Evolutionary conservation across 2,888 invertebrate genomes (phyloP), one percentile per base, ranked within the genome.

Genomic region (Chrysodeixis includens): DNA sequence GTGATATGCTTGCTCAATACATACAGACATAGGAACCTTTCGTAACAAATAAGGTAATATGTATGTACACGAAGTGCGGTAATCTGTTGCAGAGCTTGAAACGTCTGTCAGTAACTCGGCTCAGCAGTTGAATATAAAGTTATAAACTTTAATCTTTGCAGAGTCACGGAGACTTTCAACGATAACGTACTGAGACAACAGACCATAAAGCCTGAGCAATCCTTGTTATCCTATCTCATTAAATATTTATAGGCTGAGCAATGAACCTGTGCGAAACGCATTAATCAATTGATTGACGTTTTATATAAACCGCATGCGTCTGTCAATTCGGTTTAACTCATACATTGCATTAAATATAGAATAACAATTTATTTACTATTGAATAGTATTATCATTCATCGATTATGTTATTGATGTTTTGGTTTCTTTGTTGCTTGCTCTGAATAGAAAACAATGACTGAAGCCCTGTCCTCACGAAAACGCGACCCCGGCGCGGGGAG

Each of bases 41-140:
- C 59, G n/a, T 71, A 66, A 76, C 30, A 59, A 62, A 73, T 62
- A 18, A 56, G 76, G 76, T 62, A 20, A 66, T 71, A 73, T n/a
- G 40, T 40, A 40, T 40, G 40, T 40, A 14, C 5, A 40, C n/a
- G 55, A 75, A 61, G 65, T 64, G 57, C 44, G 60, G 8, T 32
- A 44, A 53, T 30, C 55, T 69, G 56, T 52, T 65, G 49, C 59
- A 49, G 52, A 56, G 26, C 30, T 56, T 12, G 53, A 51, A 22
- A 76, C 49, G 58, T 56, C 56, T 53, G 57, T 26, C 51, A 57
- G 44, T 52, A 55, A 70, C 57, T 55, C 18, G 51, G 30, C 51
- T 55, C 51, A 55, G 75, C 51, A 30, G 35, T 20, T 49, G 51
- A 44, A 56, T 57, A 20, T 32, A 62, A 62, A 54, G 44, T 32